Percentiles rank a stretch among this genome's conserved stretches.
Evolutionary conservation across 1,140 invertebrate species (phyloP).

Genomic region (Drosophila cardini): DNA sequence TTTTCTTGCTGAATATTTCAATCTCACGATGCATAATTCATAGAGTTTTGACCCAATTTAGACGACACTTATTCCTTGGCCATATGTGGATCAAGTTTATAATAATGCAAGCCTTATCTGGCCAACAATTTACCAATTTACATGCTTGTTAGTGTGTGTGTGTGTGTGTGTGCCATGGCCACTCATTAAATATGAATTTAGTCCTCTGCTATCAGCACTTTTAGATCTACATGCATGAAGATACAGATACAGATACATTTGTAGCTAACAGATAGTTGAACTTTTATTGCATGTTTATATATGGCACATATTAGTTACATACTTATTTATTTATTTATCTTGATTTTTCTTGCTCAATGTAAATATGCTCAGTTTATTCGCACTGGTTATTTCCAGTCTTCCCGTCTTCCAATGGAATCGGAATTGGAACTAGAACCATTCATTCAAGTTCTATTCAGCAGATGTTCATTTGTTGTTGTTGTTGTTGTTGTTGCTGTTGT

Average conservation of each 20-base stretch:
- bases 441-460: slow-evolving; percentile 38
- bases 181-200: slow-evolving; percentile 39
- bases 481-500: slow-evolving; percentile 45
- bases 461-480: slow-evolving; percentile 9
- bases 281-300: too few relatives aligned
- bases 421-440: slow-evolving; percentile 31
- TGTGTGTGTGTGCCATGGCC: slow-evolving; percentile 21
- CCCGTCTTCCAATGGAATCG: slow-evolving; percentile 8
- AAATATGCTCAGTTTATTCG: neutral
- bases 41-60: slow-evolving; percentile 23
- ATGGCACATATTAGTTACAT: too few relatives aligned
- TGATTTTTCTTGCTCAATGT: neutral
- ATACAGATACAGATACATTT: neutral
- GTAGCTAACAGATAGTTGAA: too few relatives aligned
- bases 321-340: neutral
- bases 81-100: neutral
- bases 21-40: slow-evolving; percentile 21
- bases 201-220: neutral
- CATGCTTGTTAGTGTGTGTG: slow-evolving; percentile 25
- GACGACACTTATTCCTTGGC: neutral
- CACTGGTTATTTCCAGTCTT: slow-evolving; percentile 9
- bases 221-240: slow-evolving; percentile 11
- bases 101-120: neutral
- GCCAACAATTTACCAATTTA: neutral
- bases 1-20: neutral